Conservation (phyloP, 1,140 invertebrate genomes). For the Sycophila sp. region DNA sequence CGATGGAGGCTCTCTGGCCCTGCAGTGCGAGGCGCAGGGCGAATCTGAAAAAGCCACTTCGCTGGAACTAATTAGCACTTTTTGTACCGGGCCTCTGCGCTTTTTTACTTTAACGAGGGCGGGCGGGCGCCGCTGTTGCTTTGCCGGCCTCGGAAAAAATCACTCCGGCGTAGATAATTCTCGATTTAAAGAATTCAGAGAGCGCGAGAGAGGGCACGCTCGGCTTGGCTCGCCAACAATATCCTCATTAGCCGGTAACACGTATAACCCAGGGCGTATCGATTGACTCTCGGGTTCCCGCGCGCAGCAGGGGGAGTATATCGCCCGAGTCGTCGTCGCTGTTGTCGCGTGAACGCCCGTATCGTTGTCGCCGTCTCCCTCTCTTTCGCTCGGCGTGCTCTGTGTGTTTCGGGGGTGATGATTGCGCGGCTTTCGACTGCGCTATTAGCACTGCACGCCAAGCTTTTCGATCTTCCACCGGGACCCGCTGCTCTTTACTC, state of each 20-base stretch:
- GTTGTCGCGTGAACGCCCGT: no score
- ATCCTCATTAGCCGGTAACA: constrained; percentile 18
- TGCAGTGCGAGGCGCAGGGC: no score
- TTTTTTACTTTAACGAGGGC: neutral
- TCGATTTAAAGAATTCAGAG: neutral
- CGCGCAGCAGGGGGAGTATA: neutral
- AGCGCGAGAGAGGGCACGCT: neutral
- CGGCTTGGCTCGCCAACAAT: constrained; percentile 14
- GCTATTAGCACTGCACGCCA: no score
- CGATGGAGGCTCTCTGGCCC: no score
- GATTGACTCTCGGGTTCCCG: neutral
- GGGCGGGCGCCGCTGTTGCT: neutral
- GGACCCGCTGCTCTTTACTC: no score
- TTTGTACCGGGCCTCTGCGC: neutral
- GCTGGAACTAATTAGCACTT: neutral
- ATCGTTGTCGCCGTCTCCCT: no score
- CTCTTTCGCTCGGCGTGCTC: neutral
- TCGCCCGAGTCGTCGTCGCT: no score
- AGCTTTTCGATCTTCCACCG: no score
- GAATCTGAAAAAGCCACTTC: no score
- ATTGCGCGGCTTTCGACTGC: no score
- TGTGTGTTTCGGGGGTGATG: no score
- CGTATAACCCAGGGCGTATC: constrained; percentile 3
- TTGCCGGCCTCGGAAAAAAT: neutral
- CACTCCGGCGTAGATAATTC: neutral